These are phyloP conservation scores for Oncopeltus fasciatus DNA, from an alignment of 1,140 invertebrate genomes.

Conservation along the genomic window DNA sequence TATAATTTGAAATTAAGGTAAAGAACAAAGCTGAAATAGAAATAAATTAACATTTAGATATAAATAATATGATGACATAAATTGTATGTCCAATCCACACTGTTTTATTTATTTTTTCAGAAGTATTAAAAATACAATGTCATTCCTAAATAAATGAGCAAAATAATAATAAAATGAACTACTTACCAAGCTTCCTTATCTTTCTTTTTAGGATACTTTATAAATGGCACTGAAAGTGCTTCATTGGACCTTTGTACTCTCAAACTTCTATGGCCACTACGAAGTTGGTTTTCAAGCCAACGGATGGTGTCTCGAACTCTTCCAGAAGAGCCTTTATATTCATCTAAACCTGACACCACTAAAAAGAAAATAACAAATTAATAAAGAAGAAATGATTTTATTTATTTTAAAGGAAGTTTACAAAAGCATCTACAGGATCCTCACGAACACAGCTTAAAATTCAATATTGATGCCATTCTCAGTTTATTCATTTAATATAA, in stretches of 20 bases:
- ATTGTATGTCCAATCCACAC: too few relatives aligned
- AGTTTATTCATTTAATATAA: too few relatives aligned
- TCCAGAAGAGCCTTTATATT: constrained; percentile 53
- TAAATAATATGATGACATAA: too few relatives aligned
- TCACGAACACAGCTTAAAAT: too few relatives aligned
- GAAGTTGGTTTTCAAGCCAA: constrained; percentile 76
- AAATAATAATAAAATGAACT: too few relatives aligned
- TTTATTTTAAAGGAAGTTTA: too few relatives aligned
- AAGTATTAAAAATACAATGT: not conserved
- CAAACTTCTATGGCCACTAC: constrained; percentile 66
- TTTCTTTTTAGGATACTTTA: constrained; percentile 53
- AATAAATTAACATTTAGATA: too few relatives aligned
- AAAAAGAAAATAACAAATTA: constrained; percentile 28
- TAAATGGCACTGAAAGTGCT: constrained; percentile 49
- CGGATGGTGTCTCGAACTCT: constrained; percentile 75
- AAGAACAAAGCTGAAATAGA: too few relatives aligned
- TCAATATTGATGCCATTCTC: too few relatives aligned
- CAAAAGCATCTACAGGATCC: too few relatives aligned
- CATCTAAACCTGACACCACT: constrained; percentile 77
- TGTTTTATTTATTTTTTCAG: not conserved
- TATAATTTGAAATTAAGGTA: too few relatives aligned
- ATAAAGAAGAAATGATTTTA: not conserved
- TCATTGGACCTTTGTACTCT: constrained; percentile 68
- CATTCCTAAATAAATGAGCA: not conserved
- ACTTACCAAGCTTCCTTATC: constrained; percentile 48